Base-by-base conservation (phyloP, 2,888 invertebrate genomes). In the Pollenia amentaria region DNA sequence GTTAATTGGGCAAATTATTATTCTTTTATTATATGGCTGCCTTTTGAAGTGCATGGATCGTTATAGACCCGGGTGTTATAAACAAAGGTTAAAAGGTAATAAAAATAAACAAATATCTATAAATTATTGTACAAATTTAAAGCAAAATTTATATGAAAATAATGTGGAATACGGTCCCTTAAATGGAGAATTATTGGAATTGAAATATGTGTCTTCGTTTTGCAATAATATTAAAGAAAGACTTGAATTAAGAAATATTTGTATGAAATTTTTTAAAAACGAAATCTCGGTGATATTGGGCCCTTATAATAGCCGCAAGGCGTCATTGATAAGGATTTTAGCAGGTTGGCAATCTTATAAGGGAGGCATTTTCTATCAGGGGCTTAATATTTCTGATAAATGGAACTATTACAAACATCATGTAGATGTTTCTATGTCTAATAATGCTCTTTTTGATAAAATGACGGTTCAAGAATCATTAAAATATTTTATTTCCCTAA, bases 301-400 rank as follows among this genome's bases (percentile, higher is more conserved):
- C 0, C 96, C 96, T 72, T 90, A 90, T 80, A 98, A 98, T 2
- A 97, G 98, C 65, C 98, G 98, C 6, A 98, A 98, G 94, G 97
- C 97, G 1, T 98, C 98, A 0, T 96, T 98, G 8, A 96, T 98
- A 94, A 97, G 97, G 0, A 96, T 98, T 95, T 93, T 98, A 64
- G 97, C 97, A 75, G 98, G 96, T 16, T 95, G 96, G 91, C 94
- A 95, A 84, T 94, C 95, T 55, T 94, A 97, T 40, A 95, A 95
- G 55, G 96, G 96, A 2, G 1, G 16, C 0, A 72, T 80, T 18
- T 14, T 53, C 8, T 80, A 53, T 29, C 29, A 18, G 9, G 57
- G 83, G 3, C 95, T 94, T 90, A 95, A 96, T 91, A 95, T 97
- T 69, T 90, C 94, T 29, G 93, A 92, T 0, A 94, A 96, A 89